Base-by-base conservation (phyloP, 2,113 vertebrate genomes). In the Gobiocypris rarus region DNA sequence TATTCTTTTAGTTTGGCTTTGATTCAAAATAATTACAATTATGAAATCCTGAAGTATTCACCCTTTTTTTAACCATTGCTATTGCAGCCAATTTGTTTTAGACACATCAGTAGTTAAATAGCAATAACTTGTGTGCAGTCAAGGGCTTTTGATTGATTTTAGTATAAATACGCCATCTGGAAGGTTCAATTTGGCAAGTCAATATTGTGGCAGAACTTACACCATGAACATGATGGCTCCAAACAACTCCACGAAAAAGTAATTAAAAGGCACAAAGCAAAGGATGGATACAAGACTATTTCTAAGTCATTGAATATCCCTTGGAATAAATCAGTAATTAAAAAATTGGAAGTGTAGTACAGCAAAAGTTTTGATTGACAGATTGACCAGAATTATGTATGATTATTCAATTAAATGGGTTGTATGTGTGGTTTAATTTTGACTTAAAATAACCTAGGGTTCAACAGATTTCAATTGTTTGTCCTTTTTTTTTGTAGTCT, bases 91-190 rank as follows among this genome's bases (percentile, higher is more conserved):
- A 2, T 75, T 75, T 24, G 45, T 59, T 59, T 6, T n/a, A 78
- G 7, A 45, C 76, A 11, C 58, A 61, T 45, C 38, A 24, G 15
- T 77, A 43, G 22, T 77, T 24, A 41, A 78, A 78, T 63, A 38
- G 14, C 28, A 45, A 75, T 79, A 28, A 63, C n/a, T 24, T 78
- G 8, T 28, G 56, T 79, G 76, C 58, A 61, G n/a, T 79, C 14
- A 28, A 79, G 34, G 58, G 58, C n/a, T 79, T 61, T 78, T 22
- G 8, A 61, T 24, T 78, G 75, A 78, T 59, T 79, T 43, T 79
- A 79, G 13, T 41, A 45, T 59, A 19, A 59, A 24, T 77, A 22
- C 54, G 11, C 75, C 41, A 63, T 79, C 76, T 79, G 76, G 58
- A 61, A 78, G 24, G 54, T 79, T 43, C 56, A 79, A 45, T 26